These are phyloP conservation scores for Phrixothrix hirtus DNA, from an alignment of 2,888 invertebrate genomes.

Conservation along the genomic window DNA sequence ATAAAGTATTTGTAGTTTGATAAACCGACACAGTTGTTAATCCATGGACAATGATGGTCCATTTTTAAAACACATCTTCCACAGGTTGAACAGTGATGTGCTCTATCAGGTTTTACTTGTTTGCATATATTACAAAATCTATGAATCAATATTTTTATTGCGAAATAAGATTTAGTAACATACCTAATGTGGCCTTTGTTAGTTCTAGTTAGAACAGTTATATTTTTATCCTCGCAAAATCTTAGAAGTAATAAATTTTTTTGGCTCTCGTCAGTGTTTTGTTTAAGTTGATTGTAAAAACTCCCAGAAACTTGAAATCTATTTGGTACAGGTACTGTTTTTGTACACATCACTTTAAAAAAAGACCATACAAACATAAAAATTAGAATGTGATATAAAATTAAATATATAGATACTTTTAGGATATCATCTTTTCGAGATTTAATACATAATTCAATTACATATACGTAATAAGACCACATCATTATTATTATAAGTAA, in stretches of 20 bases:
- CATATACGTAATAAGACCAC: constrained; percentile 23
- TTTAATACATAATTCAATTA: constrained; percentile 11
- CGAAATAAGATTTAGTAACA: background rate
- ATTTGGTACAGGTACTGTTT: constrained; percentile 71
- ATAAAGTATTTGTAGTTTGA: constrained; percentile 97
- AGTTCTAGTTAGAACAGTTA: constrained; percentile 79
- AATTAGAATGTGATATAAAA: constrained; percentile 13
- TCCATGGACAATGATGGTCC: constrained; percentile 98
- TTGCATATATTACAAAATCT: constrained; percentile 81
- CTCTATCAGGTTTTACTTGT: constrained; percentile 90
- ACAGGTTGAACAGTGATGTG: constrained; percentile 95
- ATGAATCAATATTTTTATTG: too few species aligned
- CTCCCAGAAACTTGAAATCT: constrained; percentile 76
- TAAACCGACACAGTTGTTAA: constrained; percentile 94
- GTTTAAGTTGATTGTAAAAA: constrained; percentile 72
- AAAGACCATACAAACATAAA: constrained; percentile 9
- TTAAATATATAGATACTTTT: constrained; percentile 2
- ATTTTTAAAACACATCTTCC: constrained; percentile 90
- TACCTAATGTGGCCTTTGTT: constrained; percentile 72
- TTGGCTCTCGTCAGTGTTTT: constrained; percentile 73
- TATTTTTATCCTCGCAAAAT: constrained; percentile 65
- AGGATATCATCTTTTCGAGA: background rate
- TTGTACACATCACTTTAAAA: constrained; percentile 80
- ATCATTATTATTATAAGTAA: constrained; percentile 1
- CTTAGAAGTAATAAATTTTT: constrained; percentile 70